Evolutionary conservation across 2,888 invertebrate genomes (phyloP).

Genomic region (Adelognathus sp.): DNA sequence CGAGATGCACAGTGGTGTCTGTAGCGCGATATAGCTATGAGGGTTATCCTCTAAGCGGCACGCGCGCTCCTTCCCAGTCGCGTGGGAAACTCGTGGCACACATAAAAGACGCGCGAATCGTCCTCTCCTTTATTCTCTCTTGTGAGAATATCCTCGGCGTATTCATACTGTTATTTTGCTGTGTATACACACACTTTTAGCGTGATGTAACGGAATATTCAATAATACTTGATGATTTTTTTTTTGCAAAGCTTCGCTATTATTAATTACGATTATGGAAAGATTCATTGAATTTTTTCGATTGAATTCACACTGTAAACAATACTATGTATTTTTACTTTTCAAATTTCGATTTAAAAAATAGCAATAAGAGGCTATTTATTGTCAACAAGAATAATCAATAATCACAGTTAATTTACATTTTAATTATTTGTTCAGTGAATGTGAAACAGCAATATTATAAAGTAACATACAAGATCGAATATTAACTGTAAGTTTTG

Average conservation of each 20-base stretch:
- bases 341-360: too few species aligned
- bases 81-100: slow-evolving; percentile 63
- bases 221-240: not conserved
- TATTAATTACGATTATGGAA: not conserved
- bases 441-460: too few species aligned
- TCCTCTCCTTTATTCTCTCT: slow-evolving; percentile 37
- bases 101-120: slow-evolving; percentile 45
- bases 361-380: too few species aligned
- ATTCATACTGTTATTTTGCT: not conserved
- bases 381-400: too few species aligned
- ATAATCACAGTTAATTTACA: too few species aligned
- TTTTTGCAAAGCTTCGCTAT: not conserved
- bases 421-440: too few species aligned
- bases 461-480: too few species aligned
- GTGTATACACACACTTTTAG: not conserved
- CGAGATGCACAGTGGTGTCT: not conserved
- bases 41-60: slow-evolving; percentile 13
- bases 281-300: too few species aligned
- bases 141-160: not conserved
- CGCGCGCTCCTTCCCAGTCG: slow-evolving; percentile 50
- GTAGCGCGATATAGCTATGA: slow-evolving; percentile 3
- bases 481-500: too few species aligned
- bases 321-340: too few species aligned
- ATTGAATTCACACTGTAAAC: too few species aligned
- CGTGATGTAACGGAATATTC: not conserved